Evolutionary conservation across 2,113 vertebrate genomes (phyloP), one percentile per base, ranked within the genome.

Genomic region (Sinocyclocheilus rhinocerous): DNA sequence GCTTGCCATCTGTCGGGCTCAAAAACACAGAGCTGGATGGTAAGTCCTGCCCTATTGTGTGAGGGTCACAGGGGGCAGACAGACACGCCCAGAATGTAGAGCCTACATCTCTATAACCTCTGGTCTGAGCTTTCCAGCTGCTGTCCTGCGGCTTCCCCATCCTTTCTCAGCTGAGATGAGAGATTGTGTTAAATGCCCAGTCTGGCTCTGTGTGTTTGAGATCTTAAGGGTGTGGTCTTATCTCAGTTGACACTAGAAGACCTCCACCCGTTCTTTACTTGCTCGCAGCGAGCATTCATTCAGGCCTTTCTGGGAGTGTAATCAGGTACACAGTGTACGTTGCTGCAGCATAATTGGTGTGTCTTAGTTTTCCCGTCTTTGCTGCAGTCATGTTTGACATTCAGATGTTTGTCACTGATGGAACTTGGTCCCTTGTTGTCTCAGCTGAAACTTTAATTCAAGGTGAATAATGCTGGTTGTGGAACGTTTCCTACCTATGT

Each of bases 1-100:
- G 33, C 8, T 79, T 76, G 48, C 84, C 87, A 88, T 85, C 87
- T 88, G 87, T 77, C 26, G 33, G 48, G 57, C 82, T 88, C 83
- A 75, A 70, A 42, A 82, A 52, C 26, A 11, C 63, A 7, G 83
- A 26, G 83, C 22, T 15, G 70, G 15, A 63, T 75, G 16, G 13
- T 7, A 5, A n/a, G n/a, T n/a, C n/a, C n/a, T n/a, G n/a, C n/a
- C n/a, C n/a, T n/a, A n/a, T n/a, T n/a, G n/a, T n/a, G n/a, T n/a
- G n/a, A n/a, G 16, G 72, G 85, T 83, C 85, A 26, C 61, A 13
- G 18, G 29, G 72, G 72, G 79, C 55, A 50, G 15, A 36, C 45
- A 69, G 76, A 4, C 69, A 83, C 67, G 22, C 80, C 79, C 24
- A 89, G 18, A 80, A 77, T 69, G 57, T 6, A 76, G 6, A 50